A percentile compares a stretch with the other conserved stretches of the same genome.
Conservation (phyloP, 2,888 invertebrate genomes). For the Endomychus coccineus region DNA sequence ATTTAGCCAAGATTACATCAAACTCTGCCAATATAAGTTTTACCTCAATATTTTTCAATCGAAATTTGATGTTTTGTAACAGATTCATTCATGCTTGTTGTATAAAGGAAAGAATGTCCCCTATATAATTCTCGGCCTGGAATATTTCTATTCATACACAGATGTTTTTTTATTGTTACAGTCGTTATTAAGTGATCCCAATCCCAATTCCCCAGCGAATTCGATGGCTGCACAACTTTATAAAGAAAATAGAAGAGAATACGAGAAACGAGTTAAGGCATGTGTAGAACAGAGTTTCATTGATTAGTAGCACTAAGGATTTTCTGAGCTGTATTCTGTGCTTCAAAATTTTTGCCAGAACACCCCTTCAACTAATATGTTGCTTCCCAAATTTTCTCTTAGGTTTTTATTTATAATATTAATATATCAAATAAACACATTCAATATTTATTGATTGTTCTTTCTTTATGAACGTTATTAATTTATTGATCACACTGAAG, state of each 20-base stretch:
- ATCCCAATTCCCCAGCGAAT: slow-evolving; percentile 99
- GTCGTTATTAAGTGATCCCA: slow-evolving; percentile 99
- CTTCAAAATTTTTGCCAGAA: slow-evolving; percentile 31
- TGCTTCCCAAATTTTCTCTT: slow-evolving; percentile 3
- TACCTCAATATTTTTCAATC: no score
- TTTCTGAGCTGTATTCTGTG: slow-evolving; percentile 22
- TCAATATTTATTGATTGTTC: no score
- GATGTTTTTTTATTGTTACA: no score
- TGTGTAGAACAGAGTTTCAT: slow-evolving; percentile 99
- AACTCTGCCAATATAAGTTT: no score
- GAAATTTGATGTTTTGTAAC: no score
- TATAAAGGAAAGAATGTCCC: no score
- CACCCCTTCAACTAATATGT: slow-evolving; percentile 6
- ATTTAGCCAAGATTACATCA: no score
- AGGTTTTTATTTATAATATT: slow-evolving; percentile 12
- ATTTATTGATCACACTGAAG: slow-evolving; percentile 15
- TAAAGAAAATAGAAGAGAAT: slow-evolving; percentile 98
- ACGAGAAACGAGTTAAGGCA: slow-evolving; percentile 98
- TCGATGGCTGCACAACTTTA: slow-evolving; percentile 98
- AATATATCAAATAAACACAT: slow-evolving; percentile 12
- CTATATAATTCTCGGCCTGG: no score
- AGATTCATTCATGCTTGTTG: no score
- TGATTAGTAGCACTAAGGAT: slow-evolving; percentile 57
- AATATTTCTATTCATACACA: no score
- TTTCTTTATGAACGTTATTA: slow-evolving; percentile 4